Evolutionary conservation across 2,888 invertebrate genomes (phyloP), one percentile per base, ranked within the genome.

Genomic region (Idaea straminata): DNA sequence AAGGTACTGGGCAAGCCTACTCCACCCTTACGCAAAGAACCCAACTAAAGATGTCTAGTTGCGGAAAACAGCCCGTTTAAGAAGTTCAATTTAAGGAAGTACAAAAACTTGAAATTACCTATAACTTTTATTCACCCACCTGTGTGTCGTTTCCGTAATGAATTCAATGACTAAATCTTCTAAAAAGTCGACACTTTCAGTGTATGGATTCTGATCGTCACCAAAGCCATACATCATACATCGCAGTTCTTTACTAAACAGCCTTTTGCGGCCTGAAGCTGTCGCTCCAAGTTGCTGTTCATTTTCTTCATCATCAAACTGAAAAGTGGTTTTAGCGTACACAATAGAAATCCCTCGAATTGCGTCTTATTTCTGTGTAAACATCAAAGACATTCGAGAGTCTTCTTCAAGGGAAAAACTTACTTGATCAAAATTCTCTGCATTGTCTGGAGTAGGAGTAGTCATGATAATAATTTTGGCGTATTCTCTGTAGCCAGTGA

Each of bases 191-290:
- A 99, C 99, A 83, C 99, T 99, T 91, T 99, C 99, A 1, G 99
- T 99, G 81, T 98, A 99, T 0, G 99, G 99, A 91, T 99, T 99
- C 86, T 98, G 98, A 84, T 99, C 99, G 87, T 99, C 99, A 5
- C 99, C 99, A 93, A 99, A 99, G 0, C 99, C 99, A 86, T 98
- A 99, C 98, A 99, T 99, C 99, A 99, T 99, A 77, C 98, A 98
- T 38, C 98, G 94, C 59, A 99, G 88, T 87, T 98, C 98, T 88
- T 98, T 98, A 67, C 98, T 98, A 76, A 98, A 98, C 2, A 98
- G 85, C 61, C 98, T 93, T 85, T 98, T 98, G 47, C 97, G 93
- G 5, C 97, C 97, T 1, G 95, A 93, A 13, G 95, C 94, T 57
- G 95, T 95, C 0, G 94, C 94, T 2, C 95, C 96, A 66, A 96